Percentiles rank a stretch among this genome's conserved stretches.
phyloP scores from a whole-genome alignment of 2,797 vertebrate genomes.

The Gobionotothen gibberifrons region DNA sequence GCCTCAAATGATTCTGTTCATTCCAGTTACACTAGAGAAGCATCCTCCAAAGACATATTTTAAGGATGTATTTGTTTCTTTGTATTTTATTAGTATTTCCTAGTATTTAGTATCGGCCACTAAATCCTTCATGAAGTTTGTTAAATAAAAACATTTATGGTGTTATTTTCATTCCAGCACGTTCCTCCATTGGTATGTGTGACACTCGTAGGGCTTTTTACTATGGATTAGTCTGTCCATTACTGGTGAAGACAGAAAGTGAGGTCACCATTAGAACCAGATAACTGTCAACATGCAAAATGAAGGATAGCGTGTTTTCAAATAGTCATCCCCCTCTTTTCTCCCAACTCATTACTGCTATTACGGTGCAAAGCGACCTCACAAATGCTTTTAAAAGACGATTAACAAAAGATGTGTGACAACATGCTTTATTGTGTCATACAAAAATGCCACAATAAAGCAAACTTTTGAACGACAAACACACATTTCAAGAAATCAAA shows the following conservation, averaged over 20 bases:
- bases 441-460: slow-evolving; percentile 7
- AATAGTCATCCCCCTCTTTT: slow-evolving; percentile 16
- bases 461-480: neutral
- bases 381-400: neutral
- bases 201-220: slow-evolving; percentile 25
- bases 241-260: slow-evolving; percentile 46
- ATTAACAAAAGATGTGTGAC: neutral
- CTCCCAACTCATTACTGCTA: slow-evolving; percentile 7
- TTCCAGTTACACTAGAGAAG: slow-evolving; percentile 35
- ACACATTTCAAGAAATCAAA: neutral
- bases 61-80: neutral
- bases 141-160: slow-evolving; percentile 15
- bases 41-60: slow-evolving; percentile 10
- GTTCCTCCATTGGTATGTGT: slow-evolving; percentile 27
- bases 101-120: neutral
- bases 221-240: slow-evolving; percentile 46
- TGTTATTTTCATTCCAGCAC: slow-evolving; percentile 29
- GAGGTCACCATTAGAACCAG: slow-evolving; percentile 22
- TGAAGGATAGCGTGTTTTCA: slow-evolving; percentile 24
- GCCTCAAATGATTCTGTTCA: slow-evolving; percentile 33
- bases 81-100: neutral
- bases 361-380: neutral
- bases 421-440: neutral
- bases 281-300: slow-evolving; percentile 31
- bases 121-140: neutral